Evolutionary conservation across 2,888 invertebrate species (phyloP).

Genomic region (Muschampia staudingeri): DNA sequence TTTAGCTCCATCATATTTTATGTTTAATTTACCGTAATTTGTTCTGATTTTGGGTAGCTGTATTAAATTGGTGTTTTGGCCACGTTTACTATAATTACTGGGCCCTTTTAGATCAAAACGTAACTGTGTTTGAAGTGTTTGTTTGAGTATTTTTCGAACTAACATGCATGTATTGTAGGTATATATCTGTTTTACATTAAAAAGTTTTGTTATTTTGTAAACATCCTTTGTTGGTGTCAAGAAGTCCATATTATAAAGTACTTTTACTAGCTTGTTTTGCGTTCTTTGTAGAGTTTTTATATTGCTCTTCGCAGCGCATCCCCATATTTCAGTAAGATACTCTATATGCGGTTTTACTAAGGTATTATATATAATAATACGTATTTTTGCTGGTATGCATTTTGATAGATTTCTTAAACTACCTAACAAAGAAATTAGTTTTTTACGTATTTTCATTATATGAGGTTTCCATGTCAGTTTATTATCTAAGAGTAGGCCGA

Average conservation of each 20-base stretch:
- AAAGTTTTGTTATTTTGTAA: constrained; percentile 7
- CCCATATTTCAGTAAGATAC: constrained; percentile 22
- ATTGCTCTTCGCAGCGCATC: background rate
- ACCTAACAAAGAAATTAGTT: background rate
- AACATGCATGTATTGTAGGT: constrained; percentile 11
- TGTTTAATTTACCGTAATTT: too few species aligned
- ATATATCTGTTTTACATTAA: constrained; percentile 3
- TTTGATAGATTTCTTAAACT: background rate
- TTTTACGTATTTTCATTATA: background rate
- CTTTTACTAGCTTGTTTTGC: constrained; percentile 22
- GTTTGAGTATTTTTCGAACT: background rate
- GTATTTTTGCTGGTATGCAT: background rate
- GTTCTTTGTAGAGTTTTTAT: constrained; percentile 9
- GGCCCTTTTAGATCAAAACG: too few species aligned
- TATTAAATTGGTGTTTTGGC: too few species aligned
- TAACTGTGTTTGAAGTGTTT: too few species aligned
- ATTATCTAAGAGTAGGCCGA: background rate
- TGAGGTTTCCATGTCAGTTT: background rate
- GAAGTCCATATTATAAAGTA: constrained; percentile 6
- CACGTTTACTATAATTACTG: too few species aligned
- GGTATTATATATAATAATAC: background rate
- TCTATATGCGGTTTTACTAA: constrained; percentile 18
- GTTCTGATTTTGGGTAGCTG: too few species aligned
- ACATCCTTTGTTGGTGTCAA: constrained; percentile 4
- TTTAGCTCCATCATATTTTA: too few species aligned